Base-by-base conservation (phyloP, 2,888 invertebrate genomes). In the Rhyacophila evoluta region DNA sequence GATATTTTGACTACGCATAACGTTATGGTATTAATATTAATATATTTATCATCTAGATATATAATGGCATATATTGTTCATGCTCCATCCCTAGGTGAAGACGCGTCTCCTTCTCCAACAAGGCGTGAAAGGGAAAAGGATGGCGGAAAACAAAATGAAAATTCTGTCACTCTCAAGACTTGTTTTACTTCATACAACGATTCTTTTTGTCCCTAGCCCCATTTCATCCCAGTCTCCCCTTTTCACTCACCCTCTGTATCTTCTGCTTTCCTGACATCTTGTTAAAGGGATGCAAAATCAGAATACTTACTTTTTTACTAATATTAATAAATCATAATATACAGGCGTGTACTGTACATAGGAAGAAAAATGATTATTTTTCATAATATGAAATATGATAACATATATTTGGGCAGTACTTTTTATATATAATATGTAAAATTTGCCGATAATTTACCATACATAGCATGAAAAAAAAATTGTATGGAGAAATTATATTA, bases 81-180 rank as follows among this genome's bases (percentile, higher is more conserved):
- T 33, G 12, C 41, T 76, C 33, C 76, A 76, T 70, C 75, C 74
- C 28, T 29, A 28, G 15, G 39, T 36, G 19, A 70, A 55, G 55
- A 69, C n/a, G 37, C 37, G 36, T 37, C 37, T 72, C 36, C 19
- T 15, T 12, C 69, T 72, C 67, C 72, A 72, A 77, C 79, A 77
- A 69, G 77, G 74, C 74, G 79, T 77, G 72, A 79, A 81, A 55
- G 36, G 74, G 74, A 79, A 72, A 75, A 39, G 72, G 77, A 27
- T 36, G 70, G 79, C 79, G 75, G 73, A 77, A 81, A 82, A 80
- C 82, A 81, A 82, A 82, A 82, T 82, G 82, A 82, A 80, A 82
- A 82, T 80, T 77, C 77, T 81, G 81, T 81, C 81, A 80, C 75
- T 79, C 68, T 72, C 41, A 71, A 79, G 78, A 70, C 74, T 79